Conservation (phyloP, 2,797 vertebrate genomes). For the Cyprinodon diabolis region DNA sequence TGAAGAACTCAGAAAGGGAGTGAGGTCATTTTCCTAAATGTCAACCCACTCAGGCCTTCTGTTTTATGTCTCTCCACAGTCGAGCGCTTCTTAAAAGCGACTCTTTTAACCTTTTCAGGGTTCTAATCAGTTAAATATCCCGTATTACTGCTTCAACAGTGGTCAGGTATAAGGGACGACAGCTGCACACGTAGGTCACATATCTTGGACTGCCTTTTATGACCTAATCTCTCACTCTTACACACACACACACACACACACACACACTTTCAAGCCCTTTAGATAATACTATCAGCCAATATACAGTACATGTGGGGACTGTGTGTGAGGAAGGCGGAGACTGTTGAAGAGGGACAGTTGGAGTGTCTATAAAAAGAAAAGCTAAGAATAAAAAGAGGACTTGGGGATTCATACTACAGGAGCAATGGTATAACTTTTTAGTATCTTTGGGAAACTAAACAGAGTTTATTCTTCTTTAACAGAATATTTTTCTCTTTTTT, state of each 20-base stretch:
- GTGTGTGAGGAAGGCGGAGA: constrained; percentile 25
- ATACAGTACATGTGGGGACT: constrained; percentile 15
- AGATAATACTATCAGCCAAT: constrained; percentile 60
- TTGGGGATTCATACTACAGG: constrained; percentile 44
- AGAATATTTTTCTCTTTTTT: neutral
- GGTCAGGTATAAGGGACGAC: constrained; percentile 74
- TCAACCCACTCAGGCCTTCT: constrained; percentile 48
- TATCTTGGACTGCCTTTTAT: constrained; percentile 74
- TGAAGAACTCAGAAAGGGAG: constrained; percentile 19
- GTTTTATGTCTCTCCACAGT: constrained; percentile 3
- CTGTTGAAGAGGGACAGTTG: constrained; percentile 47
- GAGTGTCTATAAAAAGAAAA: constrained; percentile 66
- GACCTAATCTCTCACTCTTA: constrained; percentile 40
- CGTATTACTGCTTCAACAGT: constrained; percentile 36
- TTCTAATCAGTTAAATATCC: constrained; percentile 18
- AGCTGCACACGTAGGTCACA: constrained; percentile 88
- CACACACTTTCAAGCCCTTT: constrained; percentile 22
- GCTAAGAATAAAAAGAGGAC: constrained; percentile 59
- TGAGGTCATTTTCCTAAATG: constrained; percentile 38
- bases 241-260: constrained; percentile 23
- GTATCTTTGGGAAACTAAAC: no score
- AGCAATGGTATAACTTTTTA: constrained; percentile 37
- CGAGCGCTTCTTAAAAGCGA: constrained; percentile 2
- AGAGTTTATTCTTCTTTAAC: neutral
- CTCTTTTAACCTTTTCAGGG: constrained; percentile 25